Base-by-base conservation (phyloP, 2,113 vertebrate species). In the Strix uralensis region DNA sequence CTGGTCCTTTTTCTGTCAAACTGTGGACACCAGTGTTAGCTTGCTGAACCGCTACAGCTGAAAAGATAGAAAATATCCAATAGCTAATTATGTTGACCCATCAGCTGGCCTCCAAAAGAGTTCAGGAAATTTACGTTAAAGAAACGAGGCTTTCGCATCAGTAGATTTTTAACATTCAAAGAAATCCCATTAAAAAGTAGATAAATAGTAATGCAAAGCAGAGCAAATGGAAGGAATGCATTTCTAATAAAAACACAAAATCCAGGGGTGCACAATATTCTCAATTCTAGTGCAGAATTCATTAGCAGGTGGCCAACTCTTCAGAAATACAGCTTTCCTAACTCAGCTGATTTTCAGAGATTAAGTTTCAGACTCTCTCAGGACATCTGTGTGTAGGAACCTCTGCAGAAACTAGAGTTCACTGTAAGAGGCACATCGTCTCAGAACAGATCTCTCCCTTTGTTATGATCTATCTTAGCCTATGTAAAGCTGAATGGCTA, bases 271-370 rank as follows among this genome's bases (percentile, higher is more conserved):
- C 52, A 29, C 0, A 3, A 49, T 82, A 90, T 22, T 82, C 49
- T 46, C 71, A 82, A 0, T 87, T 90, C 54, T 62, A 67, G 55
- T 18, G 27, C 29, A 91, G 40, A 91, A 85, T 49, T 69, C 46
- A n/a, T 79, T 91, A 95, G 94, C 94, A 96, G 87, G 87, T 91
- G 93, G 90, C 36, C 66, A 88, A 84, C 81, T 87, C 62, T 65
- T 95, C 57, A 96, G 84, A 96, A 96, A 94, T 70, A 80, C 87
- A 93, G 49, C 58, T 90, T 91, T 81, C 58, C 87, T 79, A 93
- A 92, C 87, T 95, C 90, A 94, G 96, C 85, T 95, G 87, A 88
- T 94, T 96, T 96, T 82, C 13, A 54, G 81, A 88, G 90, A 97
- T 97, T 94, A 82, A 82, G 71, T 97, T 96, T 96, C 94, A 96